Base-by-base conservation (phyloP, 2,888 invertebrate species). In the Phaedon cochleariae region DNA sequence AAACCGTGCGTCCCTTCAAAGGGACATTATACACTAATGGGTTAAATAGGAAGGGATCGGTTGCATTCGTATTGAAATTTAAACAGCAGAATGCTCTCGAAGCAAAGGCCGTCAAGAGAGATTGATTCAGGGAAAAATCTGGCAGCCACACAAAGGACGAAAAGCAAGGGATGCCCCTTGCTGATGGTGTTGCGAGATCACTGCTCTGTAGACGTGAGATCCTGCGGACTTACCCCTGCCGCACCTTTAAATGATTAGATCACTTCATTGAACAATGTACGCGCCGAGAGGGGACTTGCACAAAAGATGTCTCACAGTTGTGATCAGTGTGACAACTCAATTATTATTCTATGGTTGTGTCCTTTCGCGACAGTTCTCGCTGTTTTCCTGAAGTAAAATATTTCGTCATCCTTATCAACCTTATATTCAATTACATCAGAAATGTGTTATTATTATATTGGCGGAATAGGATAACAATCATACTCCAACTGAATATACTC, bases 201-300 rank as follows among this genome's bases (percentile, higher is more conserved):
- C 74, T 71, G 72, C 73, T 69, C 72, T 74, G 26, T 26, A 74
- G 74, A 76, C 74, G 72, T 72, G 73, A 76, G 76, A 77, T 76
- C 75, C 73, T 67, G 66, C 73, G 76, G 74, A 75, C 73, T 73
- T 74, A 71, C 70, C 67, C 66, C 48, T 72, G 73, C 70, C 75
- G 78, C 77, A 76, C 77, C 78, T 78, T 80, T 78, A 79, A 80
- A 77, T 80, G 79, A 78, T 80, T 79, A 77, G 73, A 76, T 76
- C 79, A 79, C 77, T 78, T 79, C 79, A 80, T 80, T 80, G 79
- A 80, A 78, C 78, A 78, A 75, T 76, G 76, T 76, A 73, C 76
- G 73, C 73, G 70, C 69, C 73, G 59, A 59, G 54, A 68, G 67
- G 73, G 73, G 73, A 74, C 71, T 73, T 60, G 52, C 15, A 37